A percentile compares a stretch with the other conserved stretches of the same genome.
phyloP scores from a whole-genome alignment of 2,888 invertebrate species.

The Lepidochitona cinerea region DNA sequence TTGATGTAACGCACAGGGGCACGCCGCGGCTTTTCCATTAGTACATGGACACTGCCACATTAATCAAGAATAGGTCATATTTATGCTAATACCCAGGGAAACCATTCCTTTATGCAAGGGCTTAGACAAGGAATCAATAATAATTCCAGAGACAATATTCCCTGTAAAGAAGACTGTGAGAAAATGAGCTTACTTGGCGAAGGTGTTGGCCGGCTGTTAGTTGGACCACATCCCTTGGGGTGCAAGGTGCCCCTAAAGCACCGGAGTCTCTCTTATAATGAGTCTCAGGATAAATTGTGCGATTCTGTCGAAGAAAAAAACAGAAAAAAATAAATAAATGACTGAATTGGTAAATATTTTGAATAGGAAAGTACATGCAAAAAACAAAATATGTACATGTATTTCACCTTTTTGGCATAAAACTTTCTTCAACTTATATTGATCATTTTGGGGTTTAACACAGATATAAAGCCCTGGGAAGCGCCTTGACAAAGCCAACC shows the following conservation, averaged over 20 bases:
- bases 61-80: constrained; percentile 43
- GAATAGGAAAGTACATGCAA: no score
- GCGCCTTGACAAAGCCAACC: no score
- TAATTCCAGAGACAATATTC: constrained; percentile 37
- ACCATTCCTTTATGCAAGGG: constrained; percentile 37
- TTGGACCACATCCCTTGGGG: not conserved
- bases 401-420: no score
- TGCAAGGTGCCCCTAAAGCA: not conserved
- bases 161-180: constrained; percentile 12
- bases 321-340: no score
- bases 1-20: constrained; percentile 1
- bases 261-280: no score
- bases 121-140: constrained; percentile 34
- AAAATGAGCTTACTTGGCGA: constrained; percentile 27
- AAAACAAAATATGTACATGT: no score
- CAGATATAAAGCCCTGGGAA: no score
- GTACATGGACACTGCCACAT: constrained; percentile 26
- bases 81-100: constrained; percentile 43
- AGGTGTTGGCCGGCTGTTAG: constrained; percentile 6
- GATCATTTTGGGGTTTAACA: no score
- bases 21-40: not conserved
- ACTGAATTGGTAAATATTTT: no score
- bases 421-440: no score
- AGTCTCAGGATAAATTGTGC: no score
- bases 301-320: no score